Conservation (phyloP, 2,888 invertebrate genomes). For the Adelognathus sp. region DNA sequence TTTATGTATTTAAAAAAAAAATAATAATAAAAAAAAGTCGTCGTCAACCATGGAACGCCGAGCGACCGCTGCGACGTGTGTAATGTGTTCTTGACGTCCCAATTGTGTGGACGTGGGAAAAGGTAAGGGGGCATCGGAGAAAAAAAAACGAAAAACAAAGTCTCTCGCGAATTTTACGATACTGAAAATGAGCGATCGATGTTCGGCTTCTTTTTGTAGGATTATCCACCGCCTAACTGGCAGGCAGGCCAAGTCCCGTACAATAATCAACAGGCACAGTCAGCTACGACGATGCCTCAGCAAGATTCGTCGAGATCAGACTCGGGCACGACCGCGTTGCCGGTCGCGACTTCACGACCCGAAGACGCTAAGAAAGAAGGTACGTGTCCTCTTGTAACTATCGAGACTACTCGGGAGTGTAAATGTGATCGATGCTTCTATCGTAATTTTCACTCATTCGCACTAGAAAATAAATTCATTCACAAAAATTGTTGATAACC, state of each 20-base stretch:
- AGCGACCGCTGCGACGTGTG: slow-evolving; percentile 28
- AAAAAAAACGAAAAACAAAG: neutral
- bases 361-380: slow-evolving; percentile 81
- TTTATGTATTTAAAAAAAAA: slow-evolving; percentile 7
- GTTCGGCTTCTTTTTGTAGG: slow-evolving; percentile 73
- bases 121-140: slow-evolving; percentile 70
- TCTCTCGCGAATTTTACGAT: slow-evolving; percentile 10
- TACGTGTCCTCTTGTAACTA: no score
- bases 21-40: slow-evolving; percentile 7
- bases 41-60: slow-evolving; percentile 15
- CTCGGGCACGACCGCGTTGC: slow-evolving; percentile 63
- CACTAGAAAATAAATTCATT: no score
- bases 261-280: slow-evolving; percentile 76
- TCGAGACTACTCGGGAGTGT: no score
- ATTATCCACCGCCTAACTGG: slow-evolving; percentile 78
- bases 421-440: neutral
- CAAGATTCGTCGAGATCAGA: slow-evolving; percentile 71
- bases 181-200: slow-evolving; percentile 56
- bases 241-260: slow-evolving; percentile 77
- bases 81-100: slow-evolving; percentile 71
- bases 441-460: neutral
- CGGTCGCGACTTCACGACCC: slow-evolving; percentile 70
- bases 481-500: no score
- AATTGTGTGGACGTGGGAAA: slow-evolving; percentile 68
- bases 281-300: slow-evolving; percentile 69